Conservation (phyloP, 2,888 invertebrate genomes). For the Eugnorisma glareosa region DNA sequence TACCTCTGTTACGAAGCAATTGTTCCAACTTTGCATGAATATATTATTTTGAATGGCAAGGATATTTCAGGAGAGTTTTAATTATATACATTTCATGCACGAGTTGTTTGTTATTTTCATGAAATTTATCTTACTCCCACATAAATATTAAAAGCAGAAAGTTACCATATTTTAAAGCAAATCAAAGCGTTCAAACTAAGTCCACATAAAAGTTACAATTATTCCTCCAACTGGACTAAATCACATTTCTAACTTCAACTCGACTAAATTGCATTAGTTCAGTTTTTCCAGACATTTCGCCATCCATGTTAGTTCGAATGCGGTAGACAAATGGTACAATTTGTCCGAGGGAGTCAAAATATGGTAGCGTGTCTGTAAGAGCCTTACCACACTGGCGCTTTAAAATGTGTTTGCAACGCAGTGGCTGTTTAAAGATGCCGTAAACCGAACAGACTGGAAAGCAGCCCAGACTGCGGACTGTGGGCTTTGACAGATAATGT, state of each 20-base stretch:
- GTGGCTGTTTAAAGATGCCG: neutral
- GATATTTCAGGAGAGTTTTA: neutral
- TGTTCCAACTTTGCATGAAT: neutral
- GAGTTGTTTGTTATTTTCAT: neutral
- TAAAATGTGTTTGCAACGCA: neutral
- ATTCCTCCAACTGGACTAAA: slow-evolving; percentile 16
- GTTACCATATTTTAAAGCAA: neutral
- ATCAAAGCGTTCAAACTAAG: neutral
- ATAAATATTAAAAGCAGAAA: neutral
- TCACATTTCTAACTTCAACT: slow-evolving; percentile 21
- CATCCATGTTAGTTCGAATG: slow-evolving; percentile 24
- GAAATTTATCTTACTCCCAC: neutral
- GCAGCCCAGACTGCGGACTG: too few species aligned
- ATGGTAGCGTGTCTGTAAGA: slow-evolving; percentile 8
- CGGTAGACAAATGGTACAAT: slow-evolving; percentile 54
- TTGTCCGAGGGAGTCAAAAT: slow-evolving; percentile 53
- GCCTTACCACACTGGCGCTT: neutral
- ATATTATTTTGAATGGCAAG: neutral
- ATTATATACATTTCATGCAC: neutral
- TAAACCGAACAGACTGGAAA: neutral
- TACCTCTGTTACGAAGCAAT: neutral
- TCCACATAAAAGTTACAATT: slow-evolving; percentile 19
- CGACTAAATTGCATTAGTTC: slow-evolving; percentile 18
- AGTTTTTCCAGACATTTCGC: slow-evolving; percentile 24
- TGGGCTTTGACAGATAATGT: neutral